These are phyloP conservation scores for Synergus umbraculus DNA, from an alignment of 2,888 invertebrate genomes.

Conservation along the genomic window DNA sequence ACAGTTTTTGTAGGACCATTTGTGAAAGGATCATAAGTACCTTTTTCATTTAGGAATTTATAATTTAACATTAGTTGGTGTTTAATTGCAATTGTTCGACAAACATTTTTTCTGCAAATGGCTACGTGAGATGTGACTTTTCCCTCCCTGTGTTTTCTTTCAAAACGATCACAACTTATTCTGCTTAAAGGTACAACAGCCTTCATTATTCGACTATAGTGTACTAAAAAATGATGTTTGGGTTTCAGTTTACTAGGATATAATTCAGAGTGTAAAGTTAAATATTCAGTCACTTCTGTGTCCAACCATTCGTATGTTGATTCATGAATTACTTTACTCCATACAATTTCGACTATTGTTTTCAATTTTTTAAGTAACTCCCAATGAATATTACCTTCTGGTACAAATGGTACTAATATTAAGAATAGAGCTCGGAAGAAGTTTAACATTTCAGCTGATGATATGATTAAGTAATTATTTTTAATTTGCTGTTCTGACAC, in stretches of 20 bases:
- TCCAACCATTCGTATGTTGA: too few species aligned
- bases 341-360: conserved; percentile 6
- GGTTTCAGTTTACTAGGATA: neutral
- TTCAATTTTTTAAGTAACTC: neutral
- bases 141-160: too few species aligned
- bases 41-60: conserved; percentile 26
- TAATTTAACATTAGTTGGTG: conserved; percentile 46
- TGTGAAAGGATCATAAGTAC: conserved; percentile 1
- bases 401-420: neutral
- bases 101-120: too few species aligned
- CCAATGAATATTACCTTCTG: conserved; percentile 1
- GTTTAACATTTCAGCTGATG: conserved; percentile 40
- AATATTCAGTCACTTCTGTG: too few species aligned
- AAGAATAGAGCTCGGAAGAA: conserved; percentile 41
- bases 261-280: too few species aligned
- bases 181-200: too few species aligned
- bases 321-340: too few species aligned
- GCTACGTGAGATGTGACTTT: too few species aligned
- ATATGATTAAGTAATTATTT: conserved; percentile 49
- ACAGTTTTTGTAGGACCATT: neutral
- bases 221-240: too few species aligned
- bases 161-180: too few species aligned
- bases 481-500: conserved; percentile 47
- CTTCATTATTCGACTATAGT: too few species aligned
- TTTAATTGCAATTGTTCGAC: conserved; percentile 4